Percentiles rank a stretch among this genome's conserved stretches.
Evolutionary conservation across 2,888 invertebrate species (phyloP).

Genomic region (Cheilosia variabilis): DNA sequence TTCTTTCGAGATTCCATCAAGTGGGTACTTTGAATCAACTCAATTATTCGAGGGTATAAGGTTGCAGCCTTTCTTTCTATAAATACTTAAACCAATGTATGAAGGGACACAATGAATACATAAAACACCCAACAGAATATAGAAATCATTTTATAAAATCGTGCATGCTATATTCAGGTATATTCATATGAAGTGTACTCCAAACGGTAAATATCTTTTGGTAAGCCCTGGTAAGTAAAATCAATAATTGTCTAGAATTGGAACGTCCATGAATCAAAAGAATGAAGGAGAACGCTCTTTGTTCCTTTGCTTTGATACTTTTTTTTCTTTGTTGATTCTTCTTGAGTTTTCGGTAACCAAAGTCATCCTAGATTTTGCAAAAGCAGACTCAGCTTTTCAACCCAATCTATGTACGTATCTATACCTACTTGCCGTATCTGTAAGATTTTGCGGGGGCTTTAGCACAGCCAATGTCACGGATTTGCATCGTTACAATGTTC

Average conservation of each 20-base stretch:
- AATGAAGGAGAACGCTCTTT: conserved; percentile 31
- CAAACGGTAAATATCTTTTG: conserved; percentile 44
- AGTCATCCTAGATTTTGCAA: conserved; percentile 31
- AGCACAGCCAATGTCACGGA: conserved; percentile 64
- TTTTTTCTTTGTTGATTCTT: conserved; percentile 7
- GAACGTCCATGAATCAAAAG: conserved; percentile 57
- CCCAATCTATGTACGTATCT: background rate
- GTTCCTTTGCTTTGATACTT: conserved; percentile 20
- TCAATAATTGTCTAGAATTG: conserved; percentile 67
- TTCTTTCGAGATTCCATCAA: conserved; percentile 18
- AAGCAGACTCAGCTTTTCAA: conserved; percentile 13
- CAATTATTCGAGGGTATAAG: conserved; percentile 42
- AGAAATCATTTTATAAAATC: conserved; percentile 42
- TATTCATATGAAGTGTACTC: conserved; percentile 50
- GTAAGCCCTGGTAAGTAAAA: conserved; percentile 41
- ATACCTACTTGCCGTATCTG: background rate
- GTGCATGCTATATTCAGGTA: conserved; percentile 31
- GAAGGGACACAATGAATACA: conserved; percentile 31
- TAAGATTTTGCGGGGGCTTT: conserved; percentile 54
- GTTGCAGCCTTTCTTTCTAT: conserved; percentile 53
- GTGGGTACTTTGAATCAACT: conserved; percentile 40
- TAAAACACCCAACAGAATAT: conserved; percentile 21
- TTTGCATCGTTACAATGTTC: conserved; percentile 44
- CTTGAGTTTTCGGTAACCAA: conserved; percentile 8
- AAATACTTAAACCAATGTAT: conserved; percentile 38